phyloP scores from a whole-genome alignment of 1,140 invertebrate species.

The Cryptotermes secundus region DNA sequence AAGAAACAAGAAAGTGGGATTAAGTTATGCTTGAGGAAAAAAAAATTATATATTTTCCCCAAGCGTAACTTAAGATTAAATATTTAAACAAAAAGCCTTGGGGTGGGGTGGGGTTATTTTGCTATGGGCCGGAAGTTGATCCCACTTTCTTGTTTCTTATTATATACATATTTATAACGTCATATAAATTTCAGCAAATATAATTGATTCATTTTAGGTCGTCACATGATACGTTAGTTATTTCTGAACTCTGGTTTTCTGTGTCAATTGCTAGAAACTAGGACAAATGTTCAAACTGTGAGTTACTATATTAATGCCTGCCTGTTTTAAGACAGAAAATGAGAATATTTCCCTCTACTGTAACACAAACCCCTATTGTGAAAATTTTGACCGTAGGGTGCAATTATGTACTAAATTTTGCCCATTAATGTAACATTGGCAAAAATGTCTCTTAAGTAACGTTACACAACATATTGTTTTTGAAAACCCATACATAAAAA shows the following conservation, averaged over 20 bases:
- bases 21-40: not conserved
- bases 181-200: not conserved
- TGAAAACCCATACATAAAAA: slow-evolving; percentile 2
- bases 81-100: not conserved
- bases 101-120: not conserved
- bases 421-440: not conserved
- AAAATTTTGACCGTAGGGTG: not conserved
- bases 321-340: not conserved
- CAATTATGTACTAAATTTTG: not conserved
- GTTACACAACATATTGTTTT: slow-evolving; percentile 11
- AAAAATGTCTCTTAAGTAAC: not conserved
- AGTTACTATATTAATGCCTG: not conserved
- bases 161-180: not conserved
- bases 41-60: not conserved
- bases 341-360: not conserved
- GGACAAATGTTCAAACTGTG: not conserved
- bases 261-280: not conserved
- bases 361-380: not conserved
- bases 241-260: not conserved
- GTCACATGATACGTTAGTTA: not conserved
- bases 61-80: not conserved
- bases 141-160: not conserved
- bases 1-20: too few species aligned
- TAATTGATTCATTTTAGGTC: not conserved
- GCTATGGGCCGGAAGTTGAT: not conserved